Evolutionary conservation across 1,140 invertebrate species (phyloP).

Genomic region (Globodera ellingtonae): DNA sequence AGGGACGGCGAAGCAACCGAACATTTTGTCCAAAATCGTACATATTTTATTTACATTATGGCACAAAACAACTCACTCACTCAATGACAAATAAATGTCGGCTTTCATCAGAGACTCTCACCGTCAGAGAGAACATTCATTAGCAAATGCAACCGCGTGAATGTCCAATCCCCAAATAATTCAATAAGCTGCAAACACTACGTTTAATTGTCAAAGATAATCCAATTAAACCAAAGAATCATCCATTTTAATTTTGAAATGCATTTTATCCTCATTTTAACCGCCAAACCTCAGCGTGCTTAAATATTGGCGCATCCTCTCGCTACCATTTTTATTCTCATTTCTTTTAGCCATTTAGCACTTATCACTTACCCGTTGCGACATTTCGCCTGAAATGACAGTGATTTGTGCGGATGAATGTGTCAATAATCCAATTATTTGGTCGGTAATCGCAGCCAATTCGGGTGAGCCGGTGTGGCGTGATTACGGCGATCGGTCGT

Average conservation of each 20-base stretch:
- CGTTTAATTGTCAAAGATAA: too few species aligned
- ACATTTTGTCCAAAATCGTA: too few species aligned
- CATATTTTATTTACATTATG: too few species aligned
- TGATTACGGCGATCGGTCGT: not conserved
- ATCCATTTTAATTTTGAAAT: not conserved
- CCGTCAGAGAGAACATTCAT: too few species aligned
- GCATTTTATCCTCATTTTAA: not conserved
- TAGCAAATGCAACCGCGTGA: too few species aligned
- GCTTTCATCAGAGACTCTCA: too few species aligned
- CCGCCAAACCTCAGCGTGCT: not conserved
- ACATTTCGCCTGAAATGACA: not conserved
- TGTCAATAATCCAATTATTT: constrained; percentile 7
- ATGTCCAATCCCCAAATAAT: too few species aligned
- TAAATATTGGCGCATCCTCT: not conserved
- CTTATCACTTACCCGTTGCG: constrained; percentile 8
- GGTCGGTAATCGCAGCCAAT: not conserved
- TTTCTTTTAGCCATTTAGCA: not conserved
- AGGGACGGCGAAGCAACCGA: too few species aligned
- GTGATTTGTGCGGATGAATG: not conserved
- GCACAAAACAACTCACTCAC: too few species aligned
- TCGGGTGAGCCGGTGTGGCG: not conserved
- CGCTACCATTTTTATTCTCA: not conserved
- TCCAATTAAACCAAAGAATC: not conserved
- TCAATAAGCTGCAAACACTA: too few species aligned
- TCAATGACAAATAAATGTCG: too few species aligned